Conservation (phyloP, 30 jellyfish, hydroid and myxozoan species). For the Chrysaora quinquecirrha region DNA sequence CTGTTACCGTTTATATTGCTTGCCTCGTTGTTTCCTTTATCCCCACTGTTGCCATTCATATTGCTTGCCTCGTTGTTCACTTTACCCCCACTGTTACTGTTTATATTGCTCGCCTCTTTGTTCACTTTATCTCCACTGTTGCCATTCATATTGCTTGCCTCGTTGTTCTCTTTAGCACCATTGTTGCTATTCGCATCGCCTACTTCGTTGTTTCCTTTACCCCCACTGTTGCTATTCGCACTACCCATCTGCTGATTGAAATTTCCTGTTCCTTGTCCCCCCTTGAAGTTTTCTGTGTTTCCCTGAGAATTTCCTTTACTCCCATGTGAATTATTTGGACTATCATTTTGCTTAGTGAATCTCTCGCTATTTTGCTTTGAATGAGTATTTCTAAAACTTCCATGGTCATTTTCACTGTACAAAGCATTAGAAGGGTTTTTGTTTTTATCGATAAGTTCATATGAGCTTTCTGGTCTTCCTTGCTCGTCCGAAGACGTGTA, state of each 20-base stretch:
- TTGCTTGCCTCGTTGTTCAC: too few relatives aligned
- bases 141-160: constrained; percentile 21
- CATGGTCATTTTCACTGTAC: not conserved
- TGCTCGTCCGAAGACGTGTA: constrained; percentile 41
- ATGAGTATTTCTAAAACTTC: not conserved
- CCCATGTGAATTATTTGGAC: not conserved
- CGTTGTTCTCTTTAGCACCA: constrained; percentile 22
- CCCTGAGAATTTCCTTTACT: not conserved
- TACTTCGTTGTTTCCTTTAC: not conserved
- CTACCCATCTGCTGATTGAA: not conserved
- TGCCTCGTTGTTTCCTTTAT: too few relatives aligned
- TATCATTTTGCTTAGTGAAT: not conserved
- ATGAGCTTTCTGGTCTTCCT: not conserved
- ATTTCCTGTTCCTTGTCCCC: not conserved
- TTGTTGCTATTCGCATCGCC: constrained; percentile 16
- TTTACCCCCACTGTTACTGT: too few relatives aligned
- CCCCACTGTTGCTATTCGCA: not conserved
- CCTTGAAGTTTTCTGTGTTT: not conserved
- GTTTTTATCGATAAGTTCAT: not conserved
- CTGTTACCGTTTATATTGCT: too few relatives aligned
- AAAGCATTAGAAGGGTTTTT: not conserved
- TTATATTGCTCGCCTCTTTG: too few relatives aligned
- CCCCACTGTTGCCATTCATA: too few relatives aligned
- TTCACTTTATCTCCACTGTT: constrained; percentile 11
- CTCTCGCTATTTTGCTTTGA: not conserved